A percentile compares a stretch with the other conserved stretches of the same genome.
These are phyloP conservation scores for Aleadryas rufinucha DNA, from an alignment of 2,113 vertebrate genomes.

Conservation along the genomic window DNA sequence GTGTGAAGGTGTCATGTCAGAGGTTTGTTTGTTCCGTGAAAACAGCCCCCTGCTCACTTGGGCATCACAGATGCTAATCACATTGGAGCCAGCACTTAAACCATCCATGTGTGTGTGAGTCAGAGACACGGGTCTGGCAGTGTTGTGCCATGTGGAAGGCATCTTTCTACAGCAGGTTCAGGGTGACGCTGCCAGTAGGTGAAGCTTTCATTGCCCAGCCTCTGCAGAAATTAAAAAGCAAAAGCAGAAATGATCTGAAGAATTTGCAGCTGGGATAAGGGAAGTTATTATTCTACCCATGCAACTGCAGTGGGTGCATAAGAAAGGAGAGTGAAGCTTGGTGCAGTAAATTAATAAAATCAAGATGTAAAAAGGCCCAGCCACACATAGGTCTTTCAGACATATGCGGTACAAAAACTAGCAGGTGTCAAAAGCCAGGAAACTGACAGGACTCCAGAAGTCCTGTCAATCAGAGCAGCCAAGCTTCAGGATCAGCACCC, in stretches of 20 bases:
- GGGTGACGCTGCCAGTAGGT: neutral
- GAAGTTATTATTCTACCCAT: neutral
- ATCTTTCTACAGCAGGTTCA: neutral
- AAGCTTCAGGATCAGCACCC: neutral
- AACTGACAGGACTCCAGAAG: neutral
- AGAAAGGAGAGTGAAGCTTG: neutral
- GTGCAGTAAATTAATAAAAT: neutral
- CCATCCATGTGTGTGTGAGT: fast-evolving
- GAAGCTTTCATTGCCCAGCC: neutral
- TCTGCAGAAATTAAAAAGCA: neutral
- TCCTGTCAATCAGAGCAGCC: neutral
- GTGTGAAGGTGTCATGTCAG: neutral
- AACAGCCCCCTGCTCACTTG: neutral
- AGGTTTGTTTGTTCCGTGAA: neutral
- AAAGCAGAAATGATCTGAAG: neutral
- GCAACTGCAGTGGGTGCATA: neutral
- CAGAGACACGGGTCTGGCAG: neutral
- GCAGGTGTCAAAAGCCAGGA: neutral
- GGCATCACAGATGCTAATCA: neutral
- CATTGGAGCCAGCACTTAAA: neutral
- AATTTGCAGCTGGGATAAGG: neutral
- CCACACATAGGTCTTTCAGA: neutral
- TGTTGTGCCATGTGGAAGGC: neutral
- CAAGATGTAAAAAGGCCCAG: neutral
- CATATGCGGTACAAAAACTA: neutral